Base-by-base conservation (phyloP, 2,888 invertebrate genomes). In the Melieria picta region DNA sequence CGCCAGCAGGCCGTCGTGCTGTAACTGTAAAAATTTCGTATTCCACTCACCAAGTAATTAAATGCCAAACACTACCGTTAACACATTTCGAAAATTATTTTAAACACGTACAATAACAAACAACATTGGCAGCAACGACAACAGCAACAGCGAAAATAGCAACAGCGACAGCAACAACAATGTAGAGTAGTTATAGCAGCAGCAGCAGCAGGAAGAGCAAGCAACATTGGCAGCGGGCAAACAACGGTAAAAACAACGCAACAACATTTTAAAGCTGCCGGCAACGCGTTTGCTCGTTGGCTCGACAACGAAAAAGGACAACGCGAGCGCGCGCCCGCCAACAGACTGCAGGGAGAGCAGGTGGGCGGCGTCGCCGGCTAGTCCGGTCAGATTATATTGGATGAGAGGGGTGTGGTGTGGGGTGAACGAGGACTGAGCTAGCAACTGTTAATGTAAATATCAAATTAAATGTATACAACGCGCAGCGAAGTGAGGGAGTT, bases 31-130 rank as follows among this genome's bases (percentile, higher is more conserved):
- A 74, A 73, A 72, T 82, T 83, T 79, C 77, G 80, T 83, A 83
- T 83, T 84, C 83, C 76, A 75, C 84, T 82, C 82, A 81, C 83
- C 83, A 82, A 83, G 83, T 83, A 83, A 83, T 83, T 83, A 83
- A 83, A 83, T 83, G 84, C 82, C 83, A 83, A 83, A 83, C 82
- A 82, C 80, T 83, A 82, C 79, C 83, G 81, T 83, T 83, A 82
- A 83, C 84, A 83, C 82, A 83, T 83, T 83, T 82, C 73, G 75
- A 81, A 82, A 83, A 81, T 83, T 83, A 83, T 83, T 83, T 83
- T 80, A 79, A 83, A 83, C 83, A 83, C 83, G 83, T 83, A 66
- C 77, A 78, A 64, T 62, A 76, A 68, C 67, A 74, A 75, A 30
- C 65, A 73, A 30, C 60, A 72, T 42, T 60, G 70, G 43, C 52